Conservation (phyloP, 2,797 vertebrate genomes). For the Acrocephalus scirpaceus region DNA sequence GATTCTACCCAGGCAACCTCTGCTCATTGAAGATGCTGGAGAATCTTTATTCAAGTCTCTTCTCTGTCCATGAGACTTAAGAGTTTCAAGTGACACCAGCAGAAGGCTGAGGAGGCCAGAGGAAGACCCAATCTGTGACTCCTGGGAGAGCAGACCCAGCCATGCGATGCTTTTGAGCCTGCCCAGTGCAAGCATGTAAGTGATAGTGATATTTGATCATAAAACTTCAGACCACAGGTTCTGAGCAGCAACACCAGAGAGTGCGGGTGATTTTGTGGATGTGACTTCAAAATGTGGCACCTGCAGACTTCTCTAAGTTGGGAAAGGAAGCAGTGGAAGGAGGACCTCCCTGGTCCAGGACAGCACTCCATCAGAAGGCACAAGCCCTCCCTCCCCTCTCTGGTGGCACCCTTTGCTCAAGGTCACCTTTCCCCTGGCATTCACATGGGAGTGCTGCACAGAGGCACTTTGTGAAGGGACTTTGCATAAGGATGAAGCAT, state of each 20-base stretch:
- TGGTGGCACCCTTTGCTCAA: background rate
- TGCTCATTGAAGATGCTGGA: background rate
- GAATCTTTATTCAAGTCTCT: background rate
- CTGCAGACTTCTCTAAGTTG: background rate
- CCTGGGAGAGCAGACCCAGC: background rate
- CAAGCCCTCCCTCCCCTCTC: background rate
- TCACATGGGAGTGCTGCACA: background rate
- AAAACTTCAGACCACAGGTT: background rate
- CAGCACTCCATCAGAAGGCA: fast-evolving
- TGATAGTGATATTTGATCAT: background rate
- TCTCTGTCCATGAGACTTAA: background rate
- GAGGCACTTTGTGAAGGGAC: background rate
- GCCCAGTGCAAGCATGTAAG: background rate
- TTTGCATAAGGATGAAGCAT: background rate
- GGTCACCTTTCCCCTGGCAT: background rate
- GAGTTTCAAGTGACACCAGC: background rate
- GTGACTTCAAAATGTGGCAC: background rate
- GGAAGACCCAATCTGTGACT: fast-evolving
- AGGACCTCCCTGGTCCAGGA: background rate
- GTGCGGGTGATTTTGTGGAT: background rate
- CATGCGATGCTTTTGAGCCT: fast-evolving
- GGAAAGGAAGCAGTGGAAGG: background rate
- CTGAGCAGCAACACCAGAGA: background rate
- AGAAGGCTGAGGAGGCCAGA: background rate
- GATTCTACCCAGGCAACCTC: background rate